These are phyloP conservation scores for Hylaeus anthracinus DNA, from an alignment of 1,140 invertebrate genomes.

Conservation along the genomic window DNA sequence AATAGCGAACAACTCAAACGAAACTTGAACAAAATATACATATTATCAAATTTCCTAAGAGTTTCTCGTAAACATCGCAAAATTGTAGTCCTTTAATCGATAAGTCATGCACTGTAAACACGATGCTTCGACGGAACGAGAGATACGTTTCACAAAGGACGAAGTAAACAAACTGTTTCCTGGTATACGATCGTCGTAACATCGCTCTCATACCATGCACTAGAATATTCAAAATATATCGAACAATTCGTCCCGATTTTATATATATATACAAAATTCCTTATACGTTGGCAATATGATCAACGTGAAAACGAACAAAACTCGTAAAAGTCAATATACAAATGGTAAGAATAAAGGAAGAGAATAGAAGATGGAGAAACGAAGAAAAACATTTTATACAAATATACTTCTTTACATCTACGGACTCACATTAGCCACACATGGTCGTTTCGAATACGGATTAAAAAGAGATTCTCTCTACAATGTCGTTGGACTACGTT, in stretches of 20 bases:
- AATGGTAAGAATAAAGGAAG: constrained; percentile 17
- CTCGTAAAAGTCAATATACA: constrained; percentile 53
- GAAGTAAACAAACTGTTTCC: not conserved
- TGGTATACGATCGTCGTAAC: not conserved
- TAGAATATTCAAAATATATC: constrained; percentile 40
- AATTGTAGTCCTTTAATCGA: not conserved
- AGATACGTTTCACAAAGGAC: not conserved
- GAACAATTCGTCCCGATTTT: constrained; percentile 32
- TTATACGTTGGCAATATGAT: constrained; percentile 1
- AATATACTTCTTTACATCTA: constrained; percentile 56
- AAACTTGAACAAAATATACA: not conserved
- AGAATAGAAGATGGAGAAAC: not conserved
- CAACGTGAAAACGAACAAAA: constrained; percentile 1
- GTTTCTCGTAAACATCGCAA: not conserved
- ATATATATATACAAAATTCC: constrained; percentile 35
- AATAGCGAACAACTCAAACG: constrained; percentile 1
- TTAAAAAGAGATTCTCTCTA: constrained; percentile 47
- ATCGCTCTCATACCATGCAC: not conserved
- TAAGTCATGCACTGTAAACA: not conserved
- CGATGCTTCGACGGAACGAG: not conserved
- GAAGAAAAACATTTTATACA: constrained; percentile 57
- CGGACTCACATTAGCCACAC: constrained; percentile 48
- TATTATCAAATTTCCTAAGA: not conserved
- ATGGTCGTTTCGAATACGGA: constrained; percentile 51
- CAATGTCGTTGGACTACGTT: constrained; percentile 40